Evolutionary conservation across 2,888 invertebrate genomes (phyloP), one percentile per base, ranked within the genome.

Genomic region (Cyclophora punctaria): DNA sequence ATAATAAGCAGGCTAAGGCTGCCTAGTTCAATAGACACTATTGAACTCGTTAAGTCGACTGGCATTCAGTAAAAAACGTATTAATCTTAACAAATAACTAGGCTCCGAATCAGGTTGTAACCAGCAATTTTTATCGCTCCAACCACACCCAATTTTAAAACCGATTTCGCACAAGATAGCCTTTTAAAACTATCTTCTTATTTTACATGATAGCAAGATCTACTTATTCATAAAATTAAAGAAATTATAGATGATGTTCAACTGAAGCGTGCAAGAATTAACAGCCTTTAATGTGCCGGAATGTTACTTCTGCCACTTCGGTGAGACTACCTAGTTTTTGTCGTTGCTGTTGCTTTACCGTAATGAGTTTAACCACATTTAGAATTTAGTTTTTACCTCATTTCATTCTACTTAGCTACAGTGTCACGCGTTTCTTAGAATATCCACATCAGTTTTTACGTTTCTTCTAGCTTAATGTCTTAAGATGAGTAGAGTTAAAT

Each of bases 101-200:
- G 47, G 53, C 53, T 52, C 48, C 50, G 48, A 55, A 48, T 53
- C 40, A 37, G 6, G 45, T 37, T 43, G 6, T 48, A 48, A 5
- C 46, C 33, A 47, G 42, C 49, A 45, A 50, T 53, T 58, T 56
- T 53, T 47, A 57, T 59, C 50, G 49, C 54, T 50, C 50, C 51
- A 49, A 49, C 50, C 52, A 49, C 52, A 55, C 53, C 53, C 51
- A 52, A 63, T 63, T 63, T 62, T 53, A 60, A 60, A 60, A 52
- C 46, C 51, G 48, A 59, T 62, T 64, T 57, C 58, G 53, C 63
- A 64, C 60, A 60, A 62, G 54, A 63, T 57, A 58, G 61, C 50
- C 59, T 65, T 69, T 63, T 59, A 67, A 63, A 63, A 63, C 20
- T 34, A 63, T 58, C 56, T 58, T 70, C 66, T 65, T 67, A 65